Evolutionary conservation across 2,113 vertebrate species (phyloP), one percentile per base, ranked within the genome.

Genomic region (Gnathonemus echidnorhynchus): DNA sequence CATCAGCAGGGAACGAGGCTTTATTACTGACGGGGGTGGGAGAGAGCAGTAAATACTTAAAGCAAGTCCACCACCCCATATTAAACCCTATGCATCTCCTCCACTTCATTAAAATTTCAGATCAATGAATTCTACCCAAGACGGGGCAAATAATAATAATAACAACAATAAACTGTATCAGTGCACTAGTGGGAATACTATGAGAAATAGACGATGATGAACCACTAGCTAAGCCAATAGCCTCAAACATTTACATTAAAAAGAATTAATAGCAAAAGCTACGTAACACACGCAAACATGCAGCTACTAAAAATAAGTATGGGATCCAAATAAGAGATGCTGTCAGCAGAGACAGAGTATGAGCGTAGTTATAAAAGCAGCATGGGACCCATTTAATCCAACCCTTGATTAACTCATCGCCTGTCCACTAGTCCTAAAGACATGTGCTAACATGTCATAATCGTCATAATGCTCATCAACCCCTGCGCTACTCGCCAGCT

Each of bases 361-460:
- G 93, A 93, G 91, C 94, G 95, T 95, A 96, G 96, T 97, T 97
- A 97, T 92, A 80, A 95, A 97, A 93, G 5, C 98, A 97, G 97
- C 97, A 97, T 97, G 98, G 95, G 97, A 97, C 96, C 95, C 92
- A 93, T 96, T 97, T 98, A 97, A 97, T 97, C 96, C 93, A 95
- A 94, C 96, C 96, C 94, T 96, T 97, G 97, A 98, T 98, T 97
- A 99, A 98, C 97, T 98, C 97, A 96, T 97, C 96, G 96, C 97
- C 97, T 96, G 97, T 98, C 97, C 97, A 96, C 96, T 97, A 95
- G 93, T 94, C 94, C 95, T 94, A 95, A 94, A 97, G 97, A 97
- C 98, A 96, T 97, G 97, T 97, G 96, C 97, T 97, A 96, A 97
- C 97, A 98, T 97, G 98, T 97, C 97, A 97, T 97, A 97, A 97